Evolutionary conservation across 2,797 vertebrate species (phyloP).

Genomic region (Chaunax sp.): DNA sequence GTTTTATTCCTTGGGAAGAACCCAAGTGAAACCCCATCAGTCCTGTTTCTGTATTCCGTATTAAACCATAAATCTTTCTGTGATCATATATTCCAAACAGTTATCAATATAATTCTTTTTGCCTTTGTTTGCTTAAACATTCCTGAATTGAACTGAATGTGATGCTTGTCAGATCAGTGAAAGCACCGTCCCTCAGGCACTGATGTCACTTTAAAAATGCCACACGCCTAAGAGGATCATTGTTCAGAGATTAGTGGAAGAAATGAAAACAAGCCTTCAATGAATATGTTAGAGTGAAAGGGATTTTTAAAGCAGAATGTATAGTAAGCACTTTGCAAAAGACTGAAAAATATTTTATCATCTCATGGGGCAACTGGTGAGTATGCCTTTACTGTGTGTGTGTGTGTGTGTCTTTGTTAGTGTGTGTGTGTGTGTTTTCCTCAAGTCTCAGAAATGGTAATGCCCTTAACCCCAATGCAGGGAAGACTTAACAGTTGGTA

Average conservation of each 20-base stretch:
- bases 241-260: conserved; percentile 76
- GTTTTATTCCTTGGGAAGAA: conserved; percentile 30
- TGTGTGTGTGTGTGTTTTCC: conserved; percentile 65
- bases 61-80: conserved; percentile 18
- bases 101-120: conserved; percentile 39
- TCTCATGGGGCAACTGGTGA: conserved; percentile 74
- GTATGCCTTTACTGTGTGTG: conserved; percentile 34
- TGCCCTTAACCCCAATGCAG: conserved; percentile 75
- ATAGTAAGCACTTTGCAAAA: conserved; percentile 75
- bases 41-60: conserved; percentile 1
- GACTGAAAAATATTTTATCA: conserved; percentile 72
- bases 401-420: conserved; percentile 43
- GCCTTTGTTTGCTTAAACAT: conserved; percentile 40
- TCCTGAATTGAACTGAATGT: conserved; percentile 41
- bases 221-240: conserved; percentile 54
- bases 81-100: conserved; percentile 17
- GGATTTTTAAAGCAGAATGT: conserved; percentile 73
- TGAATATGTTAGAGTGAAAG: conserved; percentile 61
- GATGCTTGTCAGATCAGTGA: conserved; percentile 56
- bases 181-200: conserved; percentile 64
- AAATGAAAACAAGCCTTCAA: conserved; percentile 72
- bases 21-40: conserved; percentile 7
- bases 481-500: conserved; percentile 77
- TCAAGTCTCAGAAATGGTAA: conserved; percentile 78
- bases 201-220: conserved; percentile 67